Percentiles rank a stretch among this genome's conserved stretches.
These are phyloP conservation scores for Gallinago media DNA, from an alignment of 2,113 vertebrate species.

Conservation along the genomic window DNA sequence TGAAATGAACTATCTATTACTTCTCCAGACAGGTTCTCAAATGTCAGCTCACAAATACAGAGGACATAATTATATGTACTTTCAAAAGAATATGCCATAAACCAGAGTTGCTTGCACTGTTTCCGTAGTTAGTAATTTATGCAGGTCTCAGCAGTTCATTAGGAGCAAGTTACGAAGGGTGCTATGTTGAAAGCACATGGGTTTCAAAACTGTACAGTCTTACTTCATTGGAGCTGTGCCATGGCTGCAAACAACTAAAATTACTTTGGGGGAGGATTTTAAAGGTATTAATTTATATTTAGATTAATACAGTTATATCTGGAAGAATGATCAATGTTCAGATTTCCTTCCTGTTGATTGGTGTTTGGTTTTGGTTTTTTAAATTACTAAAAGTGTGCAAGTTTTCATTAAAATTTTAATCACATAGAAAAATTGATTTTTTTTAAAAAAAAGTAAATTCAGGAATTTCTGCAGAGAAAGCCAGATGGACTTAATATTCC, in stretches of 20 bases:
- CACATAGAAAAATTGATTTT: background rate
- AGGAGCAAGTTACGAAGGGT: background rate
- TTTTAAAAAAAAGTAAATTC: background rate
- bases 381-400: background rate
- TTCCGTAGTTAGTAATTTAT: background rate
- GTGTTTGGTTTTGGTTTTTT: background rate
- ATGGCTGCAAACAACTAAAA: background rate
- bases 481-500: background rate
- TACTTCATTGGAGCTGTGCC: background rate
- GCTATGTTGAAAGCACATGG: background rate
- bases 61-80: background rate
- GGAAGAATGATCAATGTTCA: background rate
- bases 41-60: background rate
- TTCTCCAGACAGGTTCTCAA: background rate
- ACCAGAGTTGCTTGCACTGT: background rate
- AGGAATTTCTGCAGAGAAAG: background rate
- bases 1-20: conserved; percentile 4
- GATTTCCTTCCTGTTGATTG: background rate
- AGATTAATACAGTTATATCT: background rate
- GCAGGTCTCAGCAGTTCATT: background rate
- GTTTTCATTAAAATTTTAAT: background rate
- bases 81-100: background rate
- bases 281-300: background rate
- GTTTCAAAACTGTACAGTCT: background rate
- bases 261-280: background rate